Conservation (phyloP, 2,797 vertebrate genomes). For the Intellagama lesueurii region DNA sequence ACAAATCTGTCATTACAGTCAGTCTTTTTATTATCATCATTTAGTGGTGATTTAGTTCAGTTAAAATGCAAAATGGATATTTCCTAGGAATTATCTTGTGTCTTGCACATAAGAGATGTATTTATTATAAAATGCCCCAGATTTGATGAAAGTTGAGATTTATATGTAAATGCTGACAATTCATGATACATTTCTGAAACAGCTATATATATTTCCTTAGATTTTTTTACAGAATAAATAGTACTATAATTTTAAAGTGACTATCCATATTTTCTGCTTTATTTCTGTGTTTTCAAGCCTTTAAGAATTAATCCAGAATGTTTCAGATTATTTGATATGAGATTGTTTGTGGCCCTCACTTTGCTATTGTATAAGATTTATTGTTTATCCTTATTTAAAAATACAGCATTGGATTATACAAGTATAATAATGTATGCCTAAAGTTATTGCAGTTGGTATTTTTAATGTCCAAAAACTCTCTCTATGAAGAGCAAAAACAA, state of each 20-base stretch:
- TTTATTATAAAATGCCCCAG: neutral
- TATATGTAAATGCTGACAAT: neutral
- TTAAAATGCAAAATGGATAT: neutral
- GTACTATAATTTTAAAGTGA: neutral
- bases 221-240: neutral
- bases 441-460: neutral
- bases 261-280: neutral
- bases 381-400: neutral
- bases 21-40: neutral
- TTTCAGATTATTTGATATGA: neutral
- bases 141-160: neutral
- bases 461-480: neutral
- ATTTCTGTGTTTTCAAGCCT: neutral
- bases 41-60: neutral
- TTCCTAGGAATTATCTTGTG: neutral
- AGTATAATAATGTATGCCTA: neutral
- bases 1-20: neutral
- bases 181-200: neutral
- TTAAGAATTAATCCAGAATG: neutral
- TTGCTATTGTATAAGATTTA: neutral
- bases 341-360: neutral
- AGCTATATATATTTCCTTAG: neutral
- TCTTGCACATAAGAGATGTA: neutral
- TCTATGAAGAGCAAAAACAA: neutral
- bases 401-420: neutral